Conservation (phyloP, 2,113 vertebrate genomes). For the Puntigrus tetrazona region DNA sequence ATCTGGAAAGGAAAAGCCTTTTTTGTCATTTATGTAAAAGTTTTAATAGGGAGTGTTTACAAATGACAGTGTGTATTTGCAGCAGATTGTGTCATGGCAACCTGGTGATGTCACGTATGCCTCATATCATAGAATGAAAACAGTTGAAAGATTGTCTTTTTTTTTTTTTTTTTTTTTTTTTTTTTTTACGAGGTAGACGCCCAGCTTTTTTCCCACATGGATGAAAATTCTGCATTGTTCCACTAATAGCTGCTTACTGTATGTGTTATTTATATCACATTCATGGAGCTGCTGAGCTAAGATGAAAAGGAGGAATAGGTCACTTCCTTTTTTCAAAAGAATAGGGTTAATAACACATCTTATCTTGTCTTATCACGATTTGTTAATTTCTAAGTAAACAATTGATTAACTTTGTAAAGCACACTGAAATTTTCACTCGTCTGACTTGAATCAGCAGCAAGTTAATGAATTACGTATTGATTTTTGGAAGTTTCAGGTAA, state of each 20-base stretch:
- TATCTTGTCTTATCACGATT: neutral
- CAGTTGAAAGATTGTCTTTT: constrained; percentile 19
- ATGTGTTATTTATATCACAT: constrained; percentile 24
- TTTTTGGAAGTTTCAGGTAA: neutral
- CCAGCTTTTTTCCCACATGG: constrained; percentile 25
- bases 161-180: too few relatives aligned
- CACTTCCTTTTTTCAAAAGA: neutral
- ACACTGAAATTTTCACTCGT: neutral
- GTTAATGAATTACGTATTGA: neutral
- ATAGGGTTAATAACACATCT: neutral
- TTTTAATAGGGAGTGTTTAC: constrained; percentile 47
- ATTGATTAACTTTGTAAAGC: too few relatives aligned
- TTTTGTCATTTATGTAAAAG: constrained; percentile 9
- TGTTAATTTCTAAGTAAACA: neutral
- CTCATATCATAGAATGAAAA: constrained; percentile 12
- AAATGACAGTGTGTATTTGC: constrained; percentile 40
- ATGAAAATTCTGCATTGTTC: constrained; percentile 30
- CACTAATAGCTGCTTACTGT: constrained; percentile 34
- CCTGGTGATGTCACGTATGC: constrained; percentile 8
- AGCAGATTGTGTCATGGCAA: neutral
- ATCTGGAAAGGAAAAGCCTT: neutral
- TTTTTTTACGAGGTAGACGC: neutral
- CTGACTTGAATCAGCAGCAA: neutral
- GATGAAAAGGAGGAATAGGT: neutral
- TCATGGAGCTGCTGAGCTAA: neutral